Conservation (phyloP, 2,797 vertebrate genomes). For the Labroides dimidiatus region DNA sequence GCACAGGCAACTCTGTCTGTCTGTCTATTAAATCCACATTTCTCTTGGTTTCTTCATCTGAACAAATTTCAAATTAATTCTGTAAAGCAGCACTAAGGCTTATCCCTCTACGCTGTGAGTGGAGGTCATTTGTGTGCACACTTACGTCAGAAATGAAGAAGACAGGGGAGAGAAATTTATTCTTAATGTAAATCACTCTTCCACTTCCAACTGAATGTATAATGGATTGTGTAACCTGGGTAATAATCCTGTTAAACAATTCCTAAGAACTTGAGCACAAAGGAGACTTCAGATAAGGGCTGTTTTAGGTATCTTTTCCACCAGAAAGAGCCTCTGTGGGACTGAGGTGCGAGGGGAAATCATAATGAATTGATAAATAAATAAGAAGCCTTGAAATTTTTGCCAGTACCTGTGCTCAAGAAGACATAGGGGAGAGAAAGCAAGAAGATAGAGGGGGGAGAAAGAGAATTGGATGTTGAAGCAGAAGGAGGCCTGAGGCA, state of each 20-base stretch:
- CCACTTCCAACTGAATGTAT: conserved; percentile 61
- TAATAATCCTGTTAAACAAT: conserved; percentile 77
- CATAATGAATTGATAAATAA: conserved; percentile 80
- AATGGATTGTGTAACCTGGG: conserved; percentile 70
- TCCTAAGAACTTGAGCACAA: conserved; percentile 69
- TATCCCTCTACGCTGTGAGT: conserved; percentile 40
- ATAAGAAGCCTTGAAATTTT: conserved; percentile 74
- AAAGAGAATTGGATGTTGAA: conserved; percentile 56
- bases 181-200: conserved; percentile 64
- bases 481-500: conserved; percentile 70
- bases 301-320: conserved; percentile 67
- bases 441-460: conserved; percentile 39
- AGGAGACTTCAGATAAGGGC: conserved; percentile 70
- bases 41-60: conserved; percentile 22
- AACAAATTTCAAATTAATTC: conserved; percentile 60
- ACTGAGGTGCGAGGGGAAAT: conserved; percentile 65
- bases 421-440: conserved; percentile 47
- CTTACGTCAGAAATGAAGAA: conserved; percentile 63
- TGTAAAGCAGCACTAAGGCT: conserved; percentile 36
- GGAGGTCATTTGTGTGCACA: conserved; percentile 58
- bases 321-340: conserved; percentile 54
- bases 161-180: conserved; percentile 50
- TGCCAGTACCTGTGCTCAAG: conserved; percentile 59
- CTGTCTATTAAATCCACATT: conserved; percentile 11
- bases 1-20: conserved; percentile 5